Base-by-base conservation (phyloP, 2,113 vertebrate species). In the Lanius ludovicianus region DNA sequence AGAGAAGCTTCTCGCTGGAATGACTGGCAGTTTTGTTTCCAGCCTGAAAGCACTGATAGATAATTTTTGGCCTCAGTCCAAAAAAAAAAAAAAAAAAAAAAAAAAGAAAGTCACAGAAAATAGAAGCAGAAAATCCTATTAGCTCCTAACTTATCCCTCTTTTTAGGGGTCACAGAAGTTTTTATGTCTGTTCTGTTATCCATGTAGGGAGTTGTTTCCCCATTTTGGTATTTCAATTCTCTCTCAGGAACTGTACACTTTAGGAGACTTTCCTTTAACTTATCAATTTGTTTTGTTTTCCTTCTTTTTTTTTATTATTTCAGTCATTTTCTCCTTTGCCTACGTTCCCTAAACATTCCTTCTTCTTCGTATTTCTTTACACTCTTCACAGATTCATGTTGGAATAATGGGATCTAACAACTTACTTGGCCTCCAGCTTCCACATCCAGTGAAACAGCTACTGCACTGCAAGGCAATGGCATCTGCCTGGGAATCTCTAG, bases 1-100 rank as follows among this genome's bases (percentile, higher is more conserved):
- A 90, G 75, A 86, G 92, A 77, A 90, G 87, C 63, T 90, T 93
- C 75, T 87, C 85, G 53, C 52, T 93, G 89, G 57, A 90, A 83
- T 96, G 95, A 96, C 87, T 96, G 95, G 67, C 93, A 96, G 93
- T 92, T 85, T 95, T 96, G 93, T 97, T 96, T 94, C 73, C 89
- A 97, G 91, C 39, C 82, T 97, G 82, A 96, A 97, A 96, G 93
- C 76, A 28, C 65, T 87, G 94, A 96, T 68, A 85, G 92, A 94
- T 87, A 69, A 82, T 64, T 95, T 95, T 89, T 95, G 95, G 93
- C 69, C 56, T 75, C 47, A 24, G 31, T 84, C 85, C 92, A 71
- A 68, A 62, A 89, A 80, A 88, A 46, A 64, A 62, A 65, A 47
- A 64, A 62, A 65, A 47, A 46, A 46, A 37, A 37, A 37, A 37